Percentiles rank a stretch among this genome's conserved stretches.
Conservation (phyloP, 2,888 invertebrate species). For the Athalia cordata region DNA sequence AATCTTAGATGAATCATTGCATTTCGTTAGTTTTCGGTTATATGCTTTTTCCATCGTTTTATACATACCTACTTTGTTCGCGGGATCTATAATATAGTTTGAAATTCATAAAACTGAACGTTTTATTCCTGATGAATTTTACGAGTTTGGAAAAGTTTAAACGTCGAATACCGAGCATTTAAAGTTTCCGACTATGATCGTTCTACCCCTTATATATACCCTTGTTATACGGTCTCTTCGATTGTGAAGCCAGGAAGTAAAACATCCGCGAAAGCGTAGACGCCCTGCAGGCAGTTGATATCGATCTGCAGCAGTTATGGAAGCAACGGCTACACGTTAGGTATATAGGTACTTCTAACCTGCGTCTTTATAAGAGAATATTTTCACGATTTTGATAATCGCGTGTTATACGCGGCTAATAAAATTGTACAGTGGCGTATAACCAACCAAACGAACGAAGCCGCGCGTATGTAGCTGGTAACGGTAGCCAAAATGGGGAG, state of each 20-base stretch:
- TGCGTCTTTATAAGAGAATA: background rate
- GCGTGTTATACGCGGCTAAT: background rate
- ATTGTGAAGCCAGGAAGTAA: conserved; percentile 22
- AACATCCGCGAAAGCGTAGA: background rate
- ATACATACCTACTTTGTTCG: background rate
- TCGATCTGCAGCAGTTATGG: conserved; percentile 6
- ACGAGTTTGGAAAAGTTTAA: conserved; percentile 38
- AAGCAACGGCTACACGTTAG: no score
- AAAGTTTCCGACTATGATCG: conserved; percentile 38
- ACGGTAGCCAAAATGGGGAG: conserved; percentile 2
- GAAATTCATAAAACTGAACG: conserved; percentile 39
- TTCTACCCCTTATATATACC: background rate
- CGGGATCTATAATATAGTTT: background rate
- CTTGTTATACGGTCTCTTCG: conserved; percentile 2
- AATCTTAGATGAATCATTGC: background rate
- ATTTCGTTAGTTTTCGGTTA: background rate
- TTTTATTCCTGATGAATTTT: conserved; percentile 14
- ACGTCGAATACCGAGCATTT: conserved; percentile 25
- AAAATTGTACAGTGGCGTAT: background rate
- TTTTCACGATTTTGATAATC: conserved; percentile 43
- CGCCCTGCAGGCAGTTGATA: conserved; percentile 1
- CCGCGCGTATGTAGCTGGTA: background rate
- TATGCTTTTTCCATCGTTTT: background rate
- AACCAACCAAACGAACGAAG: conserved; percentile 3
- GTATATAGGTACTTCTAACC: no score